Percentiles rank a stretch among this genome's conserved stretches.
Evolutionary conservation across 2,797 vertebrate species (phyloP).

Genomic region (Pangasius djambal): DNA sequence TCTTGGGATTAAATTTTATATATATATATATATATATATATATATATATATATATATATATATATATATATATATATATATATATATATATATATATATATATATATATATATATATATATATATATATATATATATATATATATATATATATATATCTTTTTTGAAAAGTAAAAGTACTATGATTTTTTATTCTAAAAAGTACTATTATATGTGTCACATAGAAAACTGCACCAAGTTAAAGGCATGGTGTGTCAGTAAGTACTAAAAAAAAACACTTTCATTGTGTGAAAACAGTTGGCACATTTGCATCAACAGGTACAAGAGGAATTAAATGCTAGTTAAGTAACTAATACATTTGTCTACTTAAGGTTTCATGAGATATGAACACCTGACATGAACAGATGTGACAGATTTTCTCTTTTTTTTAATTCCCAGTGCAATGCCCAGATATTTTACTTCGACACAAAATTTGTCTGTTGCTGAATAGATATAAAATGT

Average conservation of each 20-base stretch:
- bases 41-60: too few relatives aligned
- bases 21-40: too few relatives aligned
- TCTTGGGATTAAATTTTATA: too few relatives aligned
- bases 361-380: background rate
- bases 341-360: background rate
- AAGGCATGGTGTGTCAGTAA: background rate
- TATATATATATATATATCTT: too few relatives aligned
- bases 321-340: background rate
- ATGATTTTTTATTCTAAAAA: background rate
- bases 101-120: too few relatives aligned
- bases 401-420: background rate
- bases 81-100: too few relatives aligned
- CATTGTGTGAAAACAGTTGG: background rate
- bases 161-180: too few relatives aligned
- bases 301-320: background rate
- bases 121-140: too few relatives aligned
- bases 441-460: background rate
- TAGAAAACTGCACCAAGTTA: background rate
- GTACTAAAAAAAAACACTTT: background rate
- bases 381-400: slow-evolving; percentile 2
- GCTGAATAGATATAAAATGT: background rate
- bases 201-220: background rate
- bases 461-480: too few relatives aligned
- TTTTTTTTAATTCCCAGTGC: background rate
- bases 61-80: too few relatives aligned